Percentiles rank a stretch among this genome's conserved stretches.
phyloP scores from a whole-genome alignment of 1,140 invertebrate genomes.

The Leptinotarsa lineolata region DNA sequence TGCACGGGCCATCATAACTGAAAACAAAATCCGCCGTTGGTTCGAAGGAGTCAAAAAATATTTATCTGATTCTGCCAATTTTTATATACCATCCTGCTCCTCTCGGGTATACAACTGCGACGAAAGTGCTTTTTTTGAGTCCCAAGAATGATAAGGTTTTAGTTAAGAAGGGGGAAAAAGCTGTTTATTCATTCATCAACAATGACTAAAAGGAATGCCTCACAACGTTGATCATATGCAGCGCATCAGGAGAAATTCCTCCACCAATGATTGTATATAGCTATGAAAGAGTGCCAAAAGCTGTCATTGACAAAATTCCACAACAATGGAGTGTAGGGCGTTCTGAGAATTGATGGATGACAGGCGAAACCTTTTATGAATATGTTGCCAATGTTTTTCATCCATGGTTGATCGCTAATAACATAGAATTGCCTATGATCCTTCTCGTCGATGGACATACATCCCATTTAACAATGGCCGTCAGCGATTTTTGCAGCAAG shows the following conservation, averaged over 20 bases:
- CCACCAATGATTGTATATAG: neutral
- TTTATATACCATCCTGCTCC: too few species aligned
- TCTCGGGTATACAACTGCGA: too few species aligned
- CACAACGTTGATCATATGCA: neutral
- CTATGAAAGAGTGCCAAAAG: too few species aligned
- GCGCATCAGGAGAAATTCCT: neutral
- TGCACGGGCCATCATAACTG: neutral
- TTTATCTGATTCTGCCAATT: too few species aligned
- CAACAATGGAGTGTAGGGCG: neutral
- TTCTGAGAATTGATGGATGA: neutral
- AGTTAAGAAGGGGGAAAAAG: too few species aligned
- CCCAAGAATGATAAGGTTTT: too few species aligned
- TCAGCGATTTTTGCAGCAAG: constrained; percentile 22
- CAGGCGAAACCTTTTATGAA: constrained; percentile 5
- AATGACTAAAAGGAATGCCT: neutral
- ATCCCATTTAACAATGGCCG: constrained; percentile 13
- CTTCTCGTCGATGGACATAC: neutral
- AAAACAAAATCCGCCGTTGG: neutral
- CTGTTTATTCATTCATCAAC: too few species aligned
- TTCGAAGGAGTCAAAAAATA: too few species aligned
- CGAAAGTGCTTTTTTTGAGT: too few species aligned
- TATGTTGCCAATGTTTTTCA: neutral
- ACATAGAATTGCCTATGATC: constrained; percentile 2
- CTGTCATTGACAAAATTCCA: too few species aligned
- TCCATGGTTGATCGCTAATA: neutral